Percentiles rank a stretch among this genome's conserved stretches.
These are phyloP conservation scores for Rhabdophis nuchalis DNA, from an alignment of 2,797 vertebrate species.

Conservation along the genomic window DNA sequence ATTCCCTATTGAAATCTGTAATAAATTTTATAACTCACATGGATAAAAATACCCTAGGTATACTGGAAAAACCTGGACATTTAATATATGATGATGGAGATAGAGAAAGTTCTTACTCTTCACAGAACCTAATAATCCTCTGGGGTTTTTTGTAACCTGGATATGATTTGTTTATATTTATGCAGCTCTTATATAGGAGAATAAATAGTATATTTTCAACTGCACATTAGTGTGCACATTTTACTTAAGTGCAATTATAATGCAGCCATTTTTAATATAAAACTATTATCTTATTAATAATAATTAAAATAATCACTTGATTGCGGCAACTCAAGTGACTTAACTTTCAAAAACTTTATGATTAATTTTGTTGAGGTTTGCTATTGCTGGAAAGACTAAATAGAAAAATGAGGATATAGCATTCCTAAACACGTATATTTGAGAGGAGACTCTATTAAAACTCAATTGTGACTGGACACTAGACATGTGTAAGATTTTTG, in stretches of 20 bases:
- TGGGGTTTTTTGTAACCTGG: neutral
- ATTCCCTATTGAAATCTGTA: neutral
- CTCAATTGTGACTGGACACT: neutral
- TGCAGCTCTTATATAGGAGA: neutral
- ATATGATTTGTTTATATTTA: neutral
- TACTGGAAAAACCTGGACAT: neutral
- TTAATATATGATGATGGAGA: neutral
- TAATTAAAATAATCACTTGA: neutral
- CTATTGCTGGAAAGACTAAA: neutral
- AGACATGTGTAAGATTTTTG: neutral
- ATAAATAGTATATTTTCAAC: neutral
- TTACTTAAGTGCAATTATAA: neutral
- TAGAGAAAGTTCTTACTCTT: neutral
- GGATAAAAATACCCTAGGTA: neutral
- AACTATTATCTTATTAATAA: neutral
- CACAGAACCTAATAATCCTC: neutral
- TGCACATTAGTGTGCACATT: neutral
- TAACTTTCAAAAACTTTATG: neutral
- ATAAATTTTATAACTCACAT: neutral
- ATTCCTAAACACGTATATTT: neutral
- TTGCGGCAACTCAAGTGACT: neutral
- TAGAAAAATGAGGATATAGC: neutral
- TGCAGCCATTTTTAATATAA: neutral
- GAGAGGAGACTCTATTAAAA: neutral
- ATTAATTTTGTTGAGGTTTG: neutral